Evolutionary conservation across 2,113 vertebrate genomes (phyloP), one percentile per base, ranked within the genome.

Genomic region (Telmatochromis brichardi): DNA sequence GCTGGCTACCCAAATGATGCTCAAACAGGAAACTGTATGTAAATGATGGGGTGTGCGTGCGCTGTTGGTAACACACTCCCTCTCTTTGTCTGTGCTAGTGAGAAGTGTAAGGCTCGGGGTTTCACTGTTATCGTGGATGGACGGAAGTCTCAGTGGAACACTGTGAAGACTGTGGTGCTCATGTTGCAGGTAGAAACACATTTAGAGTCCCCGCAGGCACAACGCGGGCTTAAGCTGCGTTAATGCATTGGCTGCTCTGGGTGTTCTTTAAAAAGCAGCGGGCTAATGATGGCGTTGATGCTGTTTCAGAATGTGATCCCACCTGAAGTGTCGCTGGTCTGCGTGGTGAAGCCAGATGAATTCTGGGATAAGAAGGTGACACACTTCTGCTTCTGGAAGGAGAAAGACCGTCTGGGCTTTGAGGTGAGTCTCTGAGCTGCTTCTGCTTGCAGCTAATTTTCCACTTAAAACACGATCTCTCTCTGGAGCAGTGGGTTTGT

Each of bases 321-420:
- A 37, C 98, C 99, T 13, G 99, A 99, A 83, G 99, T 99, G 57
- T 99, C 98, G 17, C 96, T 99, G 92, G 98, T 99, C 92, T 99
- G 99, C 92, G 99, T 99, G 90, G 98, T 99, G 91, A 99, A 99
- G 90, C 99, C 99, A 11, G 99, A 99, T 96, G 98, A 99, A 94
- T 99, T 99, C 89, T 99, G 98, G 99, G 99, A 99, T 94, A 99
- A 99, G 96, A 99, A 99, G 94, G 98, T 99, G 93, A 99, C 99
- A 1, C 99, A 99, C 92, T 99, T 99, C 95, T 99, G 98, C 91
- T 99, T 99, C 95, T 99, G 99, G 99, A 99, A 99, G 96, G 99
- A 99, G 92, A 99, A 99, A 73, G 98, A 99, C 94, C 97, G 98
- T 53, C 97, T 99, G 92, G 98, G 98, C 85, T 99, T 99, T 94